phyloP scores from a whole-genome alignment of 2,113 vertebrate species.

The Salvelinus sp. region DNA sequence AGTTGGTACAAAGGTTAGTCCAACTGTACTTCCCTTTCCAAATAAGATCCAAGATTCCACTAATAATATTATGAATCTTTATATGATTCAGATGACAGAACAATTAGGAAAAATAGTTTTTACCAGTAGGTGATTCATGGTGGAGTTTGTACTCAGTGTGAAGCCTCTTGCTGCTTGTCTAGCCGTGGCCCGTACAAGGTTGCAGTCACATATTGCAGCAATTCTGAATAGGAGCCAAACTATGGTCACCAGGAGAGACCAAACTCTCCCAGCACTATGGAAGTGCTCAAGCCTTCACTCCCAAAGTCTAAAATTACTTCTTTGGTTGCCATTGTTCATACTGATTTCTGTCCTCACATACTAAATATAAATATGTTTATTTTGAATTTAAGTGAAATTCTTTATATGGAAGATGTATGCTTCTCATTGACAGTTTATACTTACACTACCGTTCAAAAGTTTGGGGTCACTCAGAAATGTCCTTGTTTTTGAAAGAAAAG shows the following conservation, averaged over 20 bases:
- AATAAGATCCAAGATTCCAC: not conserved
- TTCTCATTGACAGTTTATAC: no score
- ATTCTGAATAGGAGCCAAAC: constrained; percentile 63
- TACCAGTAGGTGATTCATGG: constrained; percentile 72
- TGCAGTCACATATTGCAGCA: constrained; percentile 24
- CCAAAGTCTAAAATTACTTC: not conserved
- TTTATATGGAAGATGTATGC: no score
- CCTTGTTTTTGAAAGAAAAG: no score
- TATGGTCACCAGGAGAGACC: constrained; percentile 54
- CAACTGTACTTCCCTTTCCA: not conserved
- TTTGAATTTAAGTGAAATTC: no score
- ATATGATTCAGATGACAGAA: not conserved
- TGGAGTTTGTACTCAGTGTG: constrained; percentile 21
- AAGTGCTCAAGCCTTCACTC: not conserved
- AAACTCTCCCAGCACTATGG: constrained; percentile 30
- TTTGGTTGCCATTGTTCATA: not conserved
- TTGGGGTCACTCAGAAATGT: no score
- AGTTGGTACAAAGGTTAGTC: not conserved
- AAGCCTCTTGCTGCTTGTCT: constrained; percentile 28
- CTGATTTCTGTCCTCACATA: no score
- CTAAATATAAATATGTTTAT: no score
- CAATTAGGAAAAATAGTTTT: constrained; percentile 25
- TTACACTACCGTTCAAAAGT: no score
- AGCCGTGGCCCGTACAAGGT: constrained; percentile 48
- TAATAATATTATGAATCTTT: not conserved